phyloP scores from a whole-genome alignment of 1,140 invertebrate species.

The Drosophila murphyi region DNA sequence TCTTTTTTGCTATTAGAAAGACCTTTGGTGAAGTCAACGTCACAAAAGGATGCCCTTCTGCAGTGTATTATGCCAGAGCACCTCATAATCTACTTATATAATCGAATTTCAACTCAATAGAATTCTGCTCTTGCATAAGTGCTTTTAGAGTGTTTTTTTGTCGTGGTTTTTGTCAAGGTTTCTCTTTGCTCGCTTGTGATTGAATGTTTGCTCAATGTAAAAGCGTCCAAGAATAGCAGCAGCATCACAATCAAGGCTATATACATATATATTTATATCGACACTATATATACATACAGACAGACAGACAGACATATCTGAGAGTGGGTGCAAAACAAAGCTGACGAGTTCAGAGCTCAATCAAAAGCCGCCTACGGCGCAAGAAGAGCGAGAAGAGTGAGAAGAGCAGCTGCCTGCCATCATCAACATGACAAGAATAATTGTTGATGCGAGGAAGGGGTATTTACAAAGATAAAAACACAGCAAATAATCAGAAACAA shows the following conservation, averaged over 20 bases:
- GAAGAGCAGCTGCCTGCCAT: background rate
- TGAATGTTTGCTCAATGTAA: constrained; percentile 3
- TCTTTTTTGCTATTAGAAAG: too few relatives aligned
- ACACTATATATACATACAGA: background rate
- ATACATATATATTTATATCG: background rate
- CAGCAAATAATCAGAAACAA: constrained; percentile 51
- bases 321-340: background rate
- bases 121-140: background rate
- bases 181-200: background rate
- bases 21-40: too few relatives aligned
- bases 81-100: constrained; percentile 14
- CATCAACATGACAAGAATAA: constrained; percentile 24
- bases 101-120: background rate
- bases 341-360: constrained; percentile 16
- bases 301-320: background rate
- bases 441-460: background rate
- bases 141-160: background rate
- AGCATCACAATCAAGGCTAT: constrained; percentile 23
- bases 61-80: too few relatives aligned
- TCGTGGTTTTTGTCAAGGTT: constrained; percentile 3
- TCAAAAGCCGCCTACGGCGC: constrained; percentile 28
- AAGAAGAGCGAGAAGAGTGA: too few relatives aligned
- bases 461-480: constrained; percentile 26
- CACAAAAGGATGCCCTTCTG: too few relatives aligned
- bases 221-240: constrained; percentile 24